phyloP scores from a whole-genome alignment of 2,113 vertebrate genomes.

The Zingel zingel region DNA sequence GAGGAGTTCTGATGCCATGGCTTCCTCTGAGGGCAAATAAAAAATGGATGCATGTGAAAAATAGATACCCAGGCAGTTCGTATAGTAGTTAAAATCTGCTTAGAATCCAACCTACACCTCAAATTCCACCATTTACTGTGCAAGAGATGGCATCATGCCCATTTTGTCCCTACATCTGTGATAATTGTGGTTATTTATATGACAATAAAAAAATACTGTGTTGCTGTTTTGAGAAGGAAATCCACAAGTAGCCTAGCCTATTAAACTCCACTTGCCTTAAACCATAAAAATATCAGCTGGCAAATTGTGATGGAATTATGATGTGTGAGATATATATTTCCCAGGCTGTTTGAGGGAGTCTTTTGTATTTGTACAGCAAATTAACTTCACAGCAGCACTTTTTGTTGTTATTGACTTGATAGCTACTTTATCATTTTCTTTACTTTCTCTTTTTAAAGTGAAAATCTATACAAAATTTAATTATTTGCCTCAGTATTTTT shows the following conservation, averaged over 20 bases:
- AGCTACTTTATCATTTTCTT: background rate
- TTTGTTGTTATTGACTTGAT: slow-evolving; percentile 4
- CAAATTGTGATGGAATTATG: background rate
- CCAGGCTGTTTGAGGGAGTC: background rate
- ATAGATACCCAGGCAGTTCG: slow-evolving; percentile 9
- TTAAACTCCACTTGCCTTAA: background rate
- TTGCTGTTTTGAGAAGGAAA: background rate
- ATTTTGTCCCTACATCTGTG: background rate
- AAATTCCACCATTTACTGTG: background rate
- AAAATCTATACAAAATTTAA: background rate
- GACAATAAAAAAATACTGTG: background rate
- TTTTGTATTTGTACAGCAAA: background rate
- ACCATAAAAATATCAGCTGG: background rate
- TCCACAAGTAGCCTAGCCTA: background rate
- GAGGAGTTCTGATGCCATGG: slow-evolving; percentile 36
- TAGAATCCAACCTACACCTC: background rate
- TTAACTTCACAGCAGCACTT: background rate
- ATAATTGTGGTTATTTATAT: background rate
- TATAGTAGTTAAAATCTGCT: background rate
- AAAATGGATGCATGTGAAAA: slow-evolving; percentile 36
- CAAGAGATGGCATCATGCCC: background rate
- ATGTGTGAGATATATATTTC: background rate
- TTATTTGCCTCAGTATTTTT: background rate
- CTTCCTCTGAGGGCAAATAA: slow-evolving; percentile 45
- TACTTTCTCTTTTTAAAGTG: background rate